Base-by-base conservation (phyloP, 2,113 vertebrate species). In the Glareola pratincola region DNA sequence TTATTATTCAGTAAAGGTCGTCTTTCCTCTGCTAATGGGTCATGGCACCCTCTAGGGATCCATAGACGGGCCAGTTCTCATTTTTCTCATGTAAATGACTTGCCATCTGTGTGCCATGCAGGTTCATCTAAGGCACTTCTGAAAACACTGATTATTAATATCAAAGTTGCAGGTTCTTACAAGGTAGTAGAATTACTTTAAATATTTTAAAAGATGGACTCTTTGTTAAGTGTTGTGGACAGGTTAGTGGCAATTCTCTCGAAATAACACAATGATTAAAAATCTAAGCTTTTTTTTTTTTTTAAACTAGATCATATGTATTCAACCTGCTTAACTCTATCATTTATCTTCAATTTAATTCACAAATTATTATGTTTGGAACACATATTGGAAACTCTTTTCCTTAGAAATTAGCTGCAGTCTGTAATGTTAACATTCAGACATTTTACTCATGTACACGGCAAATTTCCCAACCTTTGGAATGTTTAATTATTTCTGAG, bases 1-100 rank as follows among this genome's bases (percentile, higher is more conserved):
- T 98, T 98, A 98, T 98, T 98, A 98, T 98, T 98, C 97, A 97
- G 80, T 93, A 94, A 97, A 97, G 95, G 96, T 96, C 90, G 4
- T 59, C 59, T 87, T 98, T 97, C 62, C 78, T 96, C 83, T 94
- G 92, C 97, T 97, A 96, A 92, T 95, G 95, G 98, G 97, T 98
- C 98, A 97, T 59, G 36, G 85, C 94, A 96, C 85, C 67, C 80
- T 80, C 96, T 74, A 8, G 22, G 90, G 97, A 98, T 88, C 76
- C 68, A 92, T 94, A 92, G 54, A 94, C 53, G 68, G 96, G 56
- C 84, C 92, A 88, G 69, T 90, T 94, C 95, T 96, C 90, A 96
- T 98, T 97, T 97, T 97, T 92, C 74, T 93, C 78, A 93, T 97
- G 93, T 84, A 98, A 98, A 98, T 97, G 79, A 89, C 89, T 97